phyloP scores from a whole-genome alignment of 1,140 invertebrate species.

The Euwallacea similis region DNA sequence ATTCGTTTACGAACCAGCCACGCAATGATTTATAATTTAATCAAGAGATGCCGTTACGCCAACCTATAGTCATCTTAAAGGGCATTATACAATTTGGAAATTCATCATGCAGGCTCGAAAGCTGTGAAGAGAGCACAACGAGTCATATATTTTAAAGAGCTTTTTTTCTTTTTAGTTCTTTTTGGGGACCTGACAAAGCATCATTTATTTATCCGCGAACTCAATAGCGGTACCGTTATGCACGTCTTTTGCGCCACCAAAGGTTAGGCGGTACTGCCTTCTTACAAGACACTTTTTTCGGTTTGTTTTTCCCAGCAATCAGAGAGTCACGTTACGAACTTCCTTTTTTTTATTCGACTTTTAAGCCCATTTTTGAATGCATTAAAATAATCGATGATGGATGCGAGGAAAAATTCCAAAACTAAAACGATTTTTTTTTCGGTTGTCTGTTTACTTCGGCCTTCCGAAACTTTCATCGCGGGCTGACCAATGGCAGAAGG shows the following conservation, averaged over 20 bases:
- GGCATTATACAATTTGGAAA: slow-evolving; percentile 34
- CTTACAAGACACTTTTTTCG: not conserved
- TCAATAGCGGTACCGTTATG: slow-evolving; percentile 26
- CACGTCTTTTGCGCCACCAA: slow-evolving; percentile 17
- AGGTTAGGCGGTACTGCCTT: slow-evolving; percentile 16
- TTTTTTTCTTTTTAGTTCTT: slow-evolving; percentile 14
- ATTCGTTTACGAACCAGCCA: slow-evolving; percentile 8
- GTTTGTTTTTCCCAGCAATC: not conserved
- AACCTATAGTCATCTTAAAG: slow-evolving; percentile 28
- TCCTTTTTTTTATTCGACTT: too few species aligned
- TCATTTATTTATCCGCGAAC: slow-evolving; percentile 32
- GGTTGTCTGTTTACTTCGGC: not conserved
- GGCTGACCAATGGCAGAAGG: not conserved
- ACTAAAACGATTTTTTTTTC: too few species aligned
- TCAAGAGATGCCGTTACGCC: slow-evolving; percentile 23
- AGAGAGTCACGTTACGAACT: too few species aligned
- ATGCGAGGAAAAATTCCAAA: too few species aligned
- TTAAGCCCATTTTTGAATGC: too few species aligned
- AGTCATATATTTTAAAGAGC: slow-evolving; percentile 24
- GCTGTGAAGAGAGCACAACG: slow-evolving; percentile 16
- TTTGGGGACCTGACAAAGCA: slow-evolving; percentile 27
- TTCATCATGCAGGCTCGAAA: slow-evolving; percentile 22
- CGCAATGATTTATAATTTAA: slow-evolving; percentile 30
- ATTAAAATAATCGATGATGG: too few species aligned
- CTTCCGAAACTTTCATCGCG: slow-evolving; percentile 1